A percentile compares a stretch with the other conserved stretches of the same genome.
Conservation (phyloP, 2,113 vertebrate species). For the Rostratula benghalensis region DNA sequence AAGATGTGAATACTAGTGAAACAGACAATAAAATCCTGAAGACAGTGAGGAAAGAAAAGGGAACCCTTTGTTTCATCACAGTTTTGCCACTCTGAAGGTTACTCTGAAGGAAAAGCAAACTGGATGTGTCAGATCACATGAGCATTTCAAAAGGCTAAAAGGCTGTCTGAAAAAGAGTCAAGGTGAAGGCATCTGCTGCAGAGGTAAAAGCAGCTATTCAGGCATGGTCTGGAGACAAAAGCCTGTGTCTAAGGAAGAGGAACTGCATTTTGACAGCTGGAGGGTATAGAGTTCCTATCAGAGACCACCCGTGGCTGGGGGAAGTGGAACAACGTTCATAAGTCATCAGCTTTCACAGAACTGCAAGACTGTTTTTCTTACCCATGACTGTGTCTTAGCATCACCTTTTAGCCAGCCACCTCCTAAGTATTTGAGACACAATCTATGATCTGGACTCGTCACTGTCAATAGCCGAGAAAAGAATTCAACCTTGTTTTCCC, state of each 20-base stretch:
- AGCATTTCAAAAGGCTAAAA: neutral
- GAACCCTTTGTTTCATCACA: neutral
- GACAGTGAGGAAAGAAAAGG: neutral
- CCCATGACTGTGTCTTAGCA: neutral
- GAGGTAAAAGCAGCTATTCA: neutral
- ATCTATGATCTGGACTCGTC: neutral
- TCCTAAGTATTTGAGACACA: fast-evolving
- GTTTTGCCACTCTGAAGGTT: neutral
- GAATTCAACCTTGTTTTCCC: neutral
- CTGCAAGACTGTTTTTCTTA: neutral
- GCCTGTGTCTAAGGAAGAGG: neutral
- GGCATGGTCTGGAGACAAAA: neutral
- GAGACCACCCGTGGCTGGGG: neutral
- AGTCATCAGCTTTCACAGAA: neutral
- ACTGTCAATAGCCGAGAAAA: neutral
- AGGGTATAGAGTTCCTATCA: neutral
- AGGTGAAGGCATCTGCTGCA: neutral
- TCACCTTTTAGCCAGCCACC: neutral
- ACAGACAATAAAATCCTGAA: neutral
- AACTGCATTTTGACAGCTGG: neutral
- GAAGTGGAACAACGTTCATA: neutral
- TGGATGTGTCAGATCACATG: neutral
- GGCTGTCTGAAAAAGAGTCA: neutral
- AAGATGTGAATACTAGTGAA: neutral
- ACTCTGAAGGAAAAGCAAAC: neutral